Evolutionary conservation across 2,797 vertebrate species (phyloP), one percentile per base, ranked within the genome.

Genomic region (Chrysolophus pictus): DNA sequence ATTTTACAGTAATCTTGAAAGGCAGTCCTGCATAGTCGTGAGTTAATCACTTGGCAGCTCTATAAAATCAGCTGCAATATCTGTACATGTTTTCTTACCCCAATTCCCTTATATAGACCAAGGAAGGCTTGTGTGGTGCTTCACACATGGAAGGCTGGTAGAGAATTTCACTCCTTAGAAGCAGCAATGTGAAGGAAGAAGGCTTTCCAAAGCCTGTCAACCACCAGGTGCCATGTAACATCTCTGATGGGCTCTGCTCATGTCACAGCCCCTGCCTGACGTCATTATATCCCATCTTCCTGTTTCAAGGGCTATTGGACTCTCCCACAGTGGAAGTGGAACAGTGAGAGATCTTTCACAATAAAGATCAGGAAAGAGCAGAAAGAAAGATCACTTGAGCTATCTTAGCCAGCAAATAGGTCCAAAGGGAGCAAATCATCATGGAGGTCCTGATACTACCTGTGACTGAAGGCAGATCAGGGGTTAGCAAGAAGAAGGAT

Each of bases 221-320:
- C 29, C 31, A 16, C 31, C 4, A 1, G 10, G 26, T 56, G 5
- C 33, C 22, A 2, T 14, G 31, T 13, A 4, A 1, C 6, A 4
- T 59, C n/a, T 59, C 70, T 63, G 55, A 63, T 33, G 23, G 39
- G 6, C 35, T 82, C 63, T 39, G 16, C 9, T 42, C 2, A 0
- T 16, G 17, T 10, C 56, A 59, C 29, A 56, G 51, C 8, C 23
- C 16, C 33, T n/a, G 13, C 44, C 12, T 5, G 17, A 8, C 10
- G 14, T 23, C 2, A 0, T 13, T 55, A n/a, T 24, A 14, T 71
- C 23, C 31, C 3, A 2, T 31, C 8, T 71, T n/a, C 11, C 15
- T 17, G 4, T 47, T 84, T 51, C 0, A 0, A 39, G 12, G 11
- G 11, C 64, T 23, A 13, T 55, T 8, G 28, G n/a, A 60, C 10